phyloP scores from a whole-genome alignment of 2,797 vertebrate species.

The Mus spretus region DNA sequence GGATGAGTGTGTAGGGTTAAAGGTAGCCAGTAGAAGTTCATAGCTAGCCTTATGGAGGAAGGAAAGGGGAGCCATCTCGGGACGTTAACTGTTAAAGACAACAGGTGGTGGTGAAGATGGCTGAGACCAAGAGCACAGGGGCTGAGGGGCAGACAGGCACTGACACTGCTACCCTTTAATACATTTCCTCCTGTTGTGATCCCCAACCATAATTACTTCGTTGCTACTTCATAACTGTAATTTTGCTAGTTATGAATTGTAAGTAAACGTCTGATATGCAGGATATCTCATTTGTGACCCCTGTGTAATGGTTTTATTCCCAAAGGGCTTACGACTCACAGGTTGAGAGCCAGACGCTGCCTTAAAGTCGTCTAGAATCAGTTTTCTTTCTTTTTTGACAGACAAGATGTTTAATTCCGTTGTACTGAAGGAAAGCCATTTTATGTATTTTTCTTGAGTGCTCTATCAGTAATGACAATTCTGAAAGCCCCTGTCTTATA shows the following conservation, averaged over 20 bases:
- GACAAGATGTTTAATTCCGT: slow-evolving; percentile 20
- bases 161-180: not conserved
- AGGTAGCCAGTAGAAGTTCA: not conserved
- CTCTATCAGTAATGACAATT: not conserved
- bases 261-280: not conserved
- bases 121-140: not conserved
- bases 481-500: not conserved
- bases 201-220: not conserved
- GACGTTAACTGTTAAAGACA: not conserved
- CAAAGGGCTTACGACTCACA: not conserved
- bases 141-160: not conserved
- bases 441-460: slow-evolving; percentile 40
- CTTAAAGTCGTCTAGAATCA: not conserved
- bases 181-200: not conserved
- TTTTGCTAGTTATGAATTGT: not conserved
- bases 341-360: not conserved
- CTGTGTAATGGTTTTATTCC: not conserved
- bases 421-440: slow-evolving; percentile 41
- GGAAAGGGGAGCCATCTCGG: not conserved
- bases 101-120: not conserved
- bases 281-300: not conserved
- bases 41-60: not conserved
- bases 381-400: not conserved
- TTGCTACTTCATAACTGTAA: not conserved
- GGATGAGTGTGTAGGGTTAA: not conserved